phyloP scores from a whole-genome alignment of 2,888 invertebrate genomes.

The Xylocampa areola region DNA sequence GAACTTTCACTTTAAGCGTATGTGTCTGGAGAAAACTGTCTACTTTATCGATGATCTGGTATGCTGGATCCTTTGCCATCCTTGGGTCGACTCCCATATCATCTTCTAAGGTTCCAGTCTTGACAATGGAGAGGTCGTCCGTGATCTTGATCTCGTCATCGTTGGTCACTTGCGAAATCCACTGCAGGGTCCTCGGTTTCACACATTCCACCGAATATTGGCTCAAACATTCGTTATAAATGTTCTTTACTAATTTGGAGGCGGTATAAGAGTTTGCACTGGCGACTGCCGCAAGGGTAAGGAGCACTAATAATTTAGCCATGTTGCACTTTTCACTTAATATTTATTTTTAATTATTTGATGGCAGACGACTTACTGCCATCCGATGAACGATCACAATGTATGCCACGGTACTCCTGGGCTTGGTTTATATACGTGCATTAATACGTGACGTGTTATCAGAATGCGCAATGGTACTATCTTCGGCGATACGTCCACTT shows the following conservation, averaged over 20 bases:
- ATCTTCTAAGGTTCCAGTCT: conserved; percentile 87
- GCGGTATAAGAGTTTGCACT: conserved; percentile 88
- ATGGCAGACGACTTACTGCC: conserved; percentile 86
- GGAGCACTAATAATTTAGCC: conserved; percentile 83
- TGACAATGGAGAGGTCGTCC: conserved; percentile 93
- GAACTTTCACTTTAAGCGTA: conserved; percentile 93
- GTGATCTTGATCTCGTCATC: conserved; percentile 93
- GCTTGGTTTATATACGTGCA: conserved; percentile 89
- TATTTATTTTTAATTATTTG: conserved; percentile 59
- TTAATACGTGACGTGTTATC: conserved; percentile 87
- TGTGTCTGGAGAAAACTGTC: conserved; percentile 94
- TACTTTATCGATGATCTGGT: conserved; percentile 92
- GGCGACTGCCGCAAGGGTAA: conserved; percentile 76
- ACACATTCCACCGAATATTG: conserved; percentile 93
- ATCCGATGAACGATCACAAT: conserved; percentile 83
- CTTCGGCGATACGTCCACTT: conserved; percentile 71
- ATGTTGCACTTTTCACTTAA: conserved; percentile 75
- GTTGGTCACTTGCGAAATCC: conserved; percentile 92
- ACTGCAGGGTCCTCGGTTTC: conserved; percentile 93
- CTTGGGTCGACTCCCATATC: conserved; percentile 80
- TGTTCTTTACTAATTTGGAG: conserved; percentile 90
- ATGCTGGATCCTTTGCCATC: conserved; percentile 87
- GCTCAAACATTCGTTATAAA: conserved; percentile 92
- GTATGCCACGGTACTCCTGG: conserved; percentile 85
- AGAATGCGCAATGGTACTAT: conserved; percentile 78